These are phyloP conservation scores for Pammene aurita DNA, from an alignment of 2,888 invertebrate species.

Conservation along the genomic window DNA sequence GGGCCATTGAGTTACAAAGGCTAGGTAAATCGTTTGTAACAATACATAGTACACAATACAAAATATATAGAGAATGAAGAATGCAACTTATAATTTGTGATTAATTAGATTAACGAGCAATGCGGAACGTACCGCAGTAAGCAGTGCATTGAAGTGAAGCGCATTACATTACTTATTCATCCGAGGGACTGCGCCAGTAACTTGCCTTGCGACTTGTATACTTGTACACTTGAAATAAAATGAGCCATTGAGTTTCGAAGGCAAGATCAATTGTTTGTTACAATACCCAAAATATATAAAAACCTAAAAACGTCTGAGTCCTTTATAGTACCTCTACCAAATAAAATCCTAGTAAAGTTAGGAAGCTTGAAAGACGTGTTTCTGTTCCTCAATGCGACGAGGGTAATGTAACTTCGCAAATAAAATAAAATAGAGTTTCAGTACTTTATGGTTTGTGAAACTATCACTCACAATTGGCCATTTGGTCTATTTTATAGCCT, in stretches of 20 bases:
- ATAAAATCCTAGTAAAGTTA: background rate
- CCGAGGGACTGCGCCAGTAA: slow-evolving; percentile 21
- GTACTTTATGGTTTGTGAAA: background rate
- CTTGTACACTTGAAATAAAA: background rate
- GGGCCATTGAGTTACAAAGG: too few relatives aligned
- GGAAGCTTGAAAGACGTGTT: background rate
- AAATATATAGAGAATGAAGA: too few relatives aligned
- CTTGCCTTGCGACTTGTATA: background rate
- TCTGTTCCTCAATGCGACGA: background rate
- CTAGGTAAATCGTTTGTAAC: too few relatives aligned
- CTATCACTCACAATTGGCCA: slow-evolving; percentile 16
- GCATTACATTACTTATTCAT: slow-evolving; percentile 23
- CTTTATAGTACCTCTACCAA: background rate
- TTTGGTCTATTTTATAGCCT: slow-evolving; percentile 37
- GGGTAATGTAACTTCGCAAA: background rate
- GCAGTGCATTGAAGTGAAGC: slow-evolving; percentile 22
- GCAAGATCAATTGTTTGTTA: background rate
- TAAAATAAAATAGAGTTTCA: slow-evolving; percentile 4
- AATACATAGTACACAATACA: too few relatives aligned
- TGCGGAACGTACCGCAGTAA: slow-evolving; percentile 2
- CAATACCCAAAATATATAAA: background rate
- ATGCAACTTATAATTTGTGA: too few relatives aligned
- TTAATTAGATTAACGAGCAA: background rate
- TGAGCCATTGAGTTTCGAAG: background rate
- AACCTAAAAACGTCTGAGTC: background rate